Base-by-base conservation (phyloP, 2,888 invertebrate species). In the Nebria brevicollis region DNA sequence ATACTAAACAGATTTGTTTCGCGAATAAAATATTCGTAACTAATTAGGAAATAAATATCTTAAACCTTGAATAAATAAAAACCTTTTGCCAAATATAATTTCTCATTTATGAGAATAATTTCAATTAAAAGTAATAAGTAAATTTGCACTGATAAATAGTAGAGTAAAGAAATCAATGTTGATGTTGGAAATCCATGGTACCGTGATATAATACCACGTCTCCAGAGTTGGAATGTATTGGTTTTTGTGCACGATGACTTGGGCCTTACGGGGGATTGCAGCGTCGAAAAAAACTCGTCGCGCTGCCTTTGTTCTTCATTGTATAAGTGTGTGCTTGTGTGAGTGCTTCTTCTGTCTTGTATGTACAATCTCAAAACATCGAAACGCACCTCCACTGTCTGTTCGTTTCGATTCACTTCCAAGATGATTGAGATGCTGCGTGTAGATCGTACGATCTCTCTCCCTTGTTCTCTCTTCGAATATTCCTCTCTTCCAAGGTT, bases 281-380 rank as follows among this genome's bases (percentile, higher is more conserved):
- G 54, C 54, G 8, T 54, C 7, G 54, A 54, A 54, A 54, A 54
- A 54, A 54, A 54, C 54, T 54, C 54, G 54, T 54, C 54, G 54
- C 54, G 54, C 54, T 54, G 54, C 54, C 54, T 54, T 54, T 54
- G 54, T 54, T 54, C 54, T 54, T 54, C 54, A 7, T 13, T 11
- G 54, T 54, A 13, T 54, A 8, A 54, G 54, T 54, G 13, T 54
- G 54, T 54, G 13, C 8, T 3, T 54, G 70, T 70, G 34, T 70
- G 70, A 26, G 11, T 34, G 25, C 26, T 26, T 34, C 70, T 34
- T 25, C 34, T 70, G 70, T 70, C 70, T 70, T 70, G 70, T 70
- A 70, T 20, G 70, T 70, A 70, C 70, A 70, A 70, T 70, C 70
- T 70, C 70, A 70, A 34, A 70, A 70, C 70, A 70, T 70, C 70